Percentiles rank a stretch among this genome's conserved stretches.
Evolutionary conservation across 2,797 vertebrate species (phyloP).

Genomic region (Tenualosa ilisha): DNA sequence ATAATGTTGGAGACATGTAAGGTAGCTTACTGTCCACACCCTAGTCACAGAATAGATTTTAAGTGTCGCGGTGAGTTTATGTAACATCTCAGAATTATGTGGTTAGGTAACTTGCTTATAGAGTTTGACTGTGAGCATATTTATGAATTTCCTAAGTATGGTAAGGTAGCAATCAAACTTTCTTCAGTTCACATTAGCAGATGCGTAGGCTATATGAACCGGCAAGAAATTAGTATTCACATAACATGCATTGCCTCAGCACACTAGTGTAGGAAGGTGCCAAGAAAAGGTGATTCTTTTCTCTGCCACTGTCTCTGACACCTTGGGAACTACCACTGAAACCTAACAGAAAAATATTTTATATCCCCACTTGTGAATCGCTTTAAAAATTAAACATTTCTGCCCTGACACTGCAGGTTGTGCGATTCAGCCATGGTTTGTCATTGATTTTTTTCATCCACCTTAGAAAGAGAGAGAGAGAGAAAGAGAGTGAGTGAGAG

Average conservation of each 20-base stretch:
- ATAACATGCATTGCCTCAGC: background rate
- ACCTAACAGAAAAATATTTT: background rate
- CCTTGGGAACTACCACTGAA: background rate
- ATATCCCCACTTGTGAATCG: background rate
- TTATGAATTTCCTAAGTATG: background rate
- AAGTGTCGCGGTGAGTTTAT: background rate
- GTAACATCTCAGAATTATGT: background rate
- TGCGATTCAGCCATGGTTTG: background rate
- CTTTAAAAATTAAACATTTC: slow-evolving; percentile 12
- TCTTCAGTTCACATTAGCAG: background rate
- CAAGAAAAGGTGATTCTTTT: background rate
- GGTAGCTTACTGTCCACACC: background rate
- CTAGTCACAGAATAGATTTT: no score
- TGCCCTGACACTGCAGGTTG: background rate
- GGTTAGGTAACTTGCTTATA: background rate
- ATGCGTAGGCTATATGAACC: background rate
- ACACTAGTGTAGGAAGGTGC: background rate
- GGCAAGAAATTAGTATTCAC: background rate
- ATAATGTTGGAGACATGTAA: background rate
- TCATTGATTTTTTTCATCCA: background rate
- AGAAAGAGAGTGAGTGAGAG: background rate
- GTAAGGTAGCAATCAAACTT: background rate
- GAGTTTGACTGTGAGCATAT: background rate
- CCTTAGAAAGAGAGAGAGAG: background rate
- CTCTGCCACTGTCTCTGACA: background rate